Conservation (phyloP, 92 coral and sea anemone genomes). For the Umimayanthus chanpuru region DNA sequence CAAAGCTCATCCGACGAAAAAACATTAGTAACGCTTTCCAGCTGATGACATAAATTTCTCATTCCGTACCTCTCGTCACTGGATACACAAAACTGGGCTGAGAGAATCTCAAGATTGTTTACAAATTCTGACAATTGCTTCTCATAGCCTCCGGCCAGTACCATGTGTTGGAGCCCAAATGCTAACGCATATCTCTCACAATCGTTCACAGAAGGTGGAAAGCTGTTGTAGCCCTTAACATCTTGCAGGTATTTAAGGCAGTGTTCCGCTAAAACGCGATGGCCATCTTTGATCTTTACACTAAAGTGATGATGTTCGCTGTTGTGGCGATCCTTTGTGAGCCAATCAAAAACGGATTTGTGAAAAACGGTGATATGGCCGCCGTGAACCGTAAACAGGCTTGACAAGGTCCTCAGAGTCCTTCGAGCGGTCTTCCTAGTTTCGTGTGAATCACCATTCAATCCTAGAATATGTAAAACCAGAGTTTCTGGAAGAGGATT, state of each 20-base stretch:
- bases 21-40: conserved; percentile 5
- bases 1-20: background rate
- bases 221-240: background rate
- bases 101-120: conserved; percentile 22
- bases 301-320: conserved; percentile 28
- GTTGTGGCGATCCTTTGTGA: background rate
- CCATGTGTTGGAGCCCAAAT: conserved; percentile 35
- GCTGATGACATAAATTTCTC: conserved; percentile 23
- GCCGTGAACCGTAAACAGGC: conserved; percentile 13
- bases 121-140: conserved; percentile 3
- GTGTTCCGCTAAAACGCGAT: conserved; percentile 24
- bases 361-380: conserved; percentile 29
- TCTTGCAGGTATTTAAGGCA: conserved; percentile 22
- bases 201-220: conserved; percentile 37
- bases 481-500: conserved; percentile 34
- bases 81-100: conserved; percentile 1
- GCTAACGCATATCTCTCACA: conserved; percentile 25
- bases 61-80: conserved; percentile 14
- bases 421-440: conserved; percentile 3
- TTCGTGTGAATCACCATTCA: conserved; percentile 25
- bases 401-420: conserved; percentile 23
- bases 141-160: conserved; percentile 13
- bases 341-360: conserved; percentile 41
- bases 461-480: conserved; percentile 22
- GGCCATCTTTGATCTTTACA: conserved; percentile 24